These are phyloP conservation scores for Stylophora pistillata DNA, from an alignment of 64 coral and sea anemone genomes.

Conservation along the genomic window DNA sequence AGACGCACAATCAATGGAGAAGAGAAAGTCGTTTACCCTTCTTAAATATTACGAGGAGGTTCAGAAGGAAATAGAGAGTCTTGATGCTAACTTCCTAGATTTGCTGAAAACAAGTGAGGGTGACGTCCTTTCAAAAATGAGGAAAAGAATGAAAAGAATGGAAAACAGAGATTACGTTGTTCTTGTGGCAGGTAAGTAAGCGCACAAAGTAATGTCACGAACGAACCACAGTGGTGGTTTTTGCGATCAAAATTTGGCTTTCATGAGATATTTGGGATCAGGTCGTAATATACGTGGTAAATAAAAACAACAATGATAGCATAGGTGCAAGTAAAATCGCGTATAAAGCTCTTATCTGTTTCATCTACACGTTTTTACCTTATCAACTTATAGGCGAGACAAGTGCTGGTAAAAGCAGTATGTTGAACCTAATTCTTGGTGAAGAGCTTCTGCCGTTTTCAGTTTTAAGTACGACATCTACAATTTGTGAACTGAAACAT, in stretches of 20 bases:
- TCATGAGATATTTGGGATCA: no score
- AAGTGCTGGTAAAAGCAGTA: conserved; percentile 43
- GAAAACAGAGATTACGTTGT: not conserved
- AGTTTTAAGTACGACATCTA: conserved; percentile 30
- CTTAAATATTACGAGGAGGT: not conserved
- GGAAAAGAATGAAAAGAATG: conserved; percentile 1
- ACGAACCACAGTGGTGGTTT: no score
- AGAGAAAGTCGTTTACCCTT: not conserved
- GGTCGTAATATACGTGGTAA: no score
- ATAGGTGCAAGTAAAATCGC: no score
- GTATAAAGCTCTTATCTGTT: no score
- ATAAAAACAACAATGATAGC: no score
- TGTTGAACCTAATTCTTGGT: conserved; percentile 36
- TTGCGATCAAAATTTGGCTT: no score
- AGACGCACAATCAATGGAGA: conserved; percentile 6
- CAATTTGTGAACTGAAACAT: conserved; percentile 49
- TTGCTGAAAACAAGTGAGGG: conserved; percentile 6
- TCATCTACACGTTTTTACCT: no score
- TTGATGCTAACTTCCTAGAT: not conserved
- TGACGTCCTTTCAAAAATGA: not conserved
- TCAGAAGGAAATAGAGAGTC: not conserved
- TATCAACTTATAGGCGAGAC: conserved; percentile 21
- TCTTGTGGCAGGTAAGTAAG: not conserved
- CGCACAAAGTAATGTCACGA: not conserved
- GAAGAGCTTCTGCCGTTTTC: conserved; percentile 44